These are phyloP conservation scores for Colletes collaris DNA, from an alignment of 2,888 invertebrate species.

Conservation along the genomic window DNA sequence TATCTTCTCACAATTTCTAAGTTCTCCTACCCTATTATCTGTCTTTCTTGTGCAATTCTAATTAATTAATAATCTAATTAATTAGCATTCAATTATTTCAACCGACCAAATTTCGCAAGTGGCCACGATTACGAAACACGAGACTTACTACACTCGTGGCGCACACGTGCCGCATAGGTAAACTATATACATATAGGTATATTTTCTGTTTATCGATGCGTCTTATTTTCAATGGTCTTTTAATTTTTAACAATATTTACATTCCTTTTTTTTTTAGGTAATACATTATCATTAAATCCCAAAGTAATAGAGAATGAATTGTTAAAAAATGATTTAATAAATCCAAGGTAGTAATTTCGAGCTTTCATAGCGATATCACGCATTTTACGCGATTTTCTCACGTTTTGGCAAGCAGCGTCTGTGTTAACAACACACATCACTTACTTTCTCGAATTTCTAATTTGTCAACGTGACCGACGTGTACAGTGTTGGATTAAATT, in stretches of 20 bases:
- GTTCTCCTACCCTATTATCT: constrained; percentile 40
- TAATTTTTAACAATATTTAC: too few species aligned
- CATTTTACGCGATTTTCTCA: too few species aligned
- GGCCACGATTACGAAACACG: constrained; percentile 5
- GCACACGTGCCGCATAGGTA: neutral
- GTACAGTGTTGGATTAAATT: neutral
- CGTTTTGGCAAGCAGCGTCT: neutral
- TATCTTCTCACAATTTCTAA: constrained; percentile 64
- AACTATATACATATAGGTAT: neutral
- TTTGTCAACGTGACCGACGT: neutral
- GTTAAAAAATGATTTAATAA: too few species aligned
- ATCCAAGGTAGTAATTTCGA: too few species aligned
- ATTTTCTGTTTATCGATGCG: too few species aligned
- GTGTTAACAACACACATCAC: neutral
- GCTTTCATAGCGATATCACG: too few species aligned
- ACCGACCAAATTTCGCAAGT: constrained; percentile 33
- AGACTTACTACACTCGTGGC: constrained; percentile 12
- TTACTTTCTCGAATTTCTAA: neutral
- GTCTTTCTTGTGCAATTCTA: constrained; percentile 60
- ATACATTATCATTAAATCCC: too few species aligned
- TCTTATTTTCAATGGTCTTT: too few species aligned
- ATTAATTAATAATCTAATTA: constrained; percentile 59
- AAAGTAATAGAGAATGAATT: too few species aligned
- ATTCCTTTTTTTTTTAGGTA: too few species aligned
- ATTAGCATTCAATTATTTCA: constrained; percentile 42